A percentile compares a stretch with the other conserved stretches of the same genome.
phyloP scores from a whole-genome alignment of 2,797 vertebrate species.

The Neoniphon sammara region DNA sequence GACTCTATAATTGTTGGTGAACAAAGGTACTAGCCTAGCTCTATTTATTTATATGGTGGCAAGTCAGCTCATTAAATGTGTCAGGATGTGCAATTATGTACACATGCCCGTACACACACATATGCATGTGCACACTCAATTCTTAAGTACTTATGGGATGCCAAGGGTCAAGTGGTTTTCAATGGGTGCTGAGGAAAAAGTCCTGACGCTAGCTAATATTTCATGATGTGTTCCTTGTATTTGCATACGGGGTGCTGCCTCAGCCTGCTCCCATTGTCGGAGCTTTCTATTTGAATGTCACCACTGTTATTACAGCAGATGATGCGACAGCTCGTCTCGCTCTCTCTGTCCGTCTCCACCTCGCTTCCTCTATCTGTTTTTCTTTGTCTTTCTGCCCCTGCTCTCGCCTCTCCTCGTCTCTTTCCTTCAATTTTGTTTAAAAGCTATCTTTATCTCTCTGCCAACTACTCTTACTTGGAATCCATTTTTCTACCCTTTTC shows the following conservation, averaged over 20 bases:
- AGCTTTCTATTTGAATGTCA: slow-evolving; percentile 76
- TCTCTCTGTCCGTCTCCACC: slow-evolving; percentile 27
- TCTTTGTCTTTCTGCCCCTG: background rate
- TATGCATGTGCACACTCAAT: slow-evolving; percentile 31
- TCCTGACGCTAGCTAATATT: slow-evolving; percentile 83
- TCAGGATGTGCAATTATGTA: background rate
- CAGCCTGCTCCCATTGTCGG: slow-evolving; percentile 74
- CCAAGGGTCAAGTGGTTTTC: slow-evolving; percentile 82
- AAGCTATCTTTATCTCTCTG: slow-evolving; percentile 72
- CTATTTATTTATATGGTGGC: slow-evolving; percentile 65
- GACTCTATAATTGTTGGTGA: slow-evolving; percentile 7
- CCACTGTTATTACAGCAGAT: slow-evolving; percentile 78
- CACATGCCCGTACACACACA: slow-evolving; percentile 4
- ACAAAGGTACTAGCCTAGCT: background rate
- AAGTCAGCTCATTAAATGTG: no score
- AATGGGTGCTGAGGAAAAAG: slow-evolving; percentile 79
- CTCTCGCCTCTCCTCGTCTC: slow-evolving; percentile 23
- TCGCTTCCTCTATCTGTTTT: background rate
- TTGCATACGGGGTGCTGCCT: slow-evolving; percentile 74
- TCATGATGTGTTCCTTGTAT: slow-evolving; percentile 76
- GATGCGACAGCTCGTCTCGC: slow-evolving; percentile 69
- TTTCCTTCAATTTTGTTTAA: slow-evolving; percentile 67
- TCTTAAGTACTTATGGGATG: slow-evolving; percentile 64
- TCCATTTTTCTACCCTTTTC: slow-evolving; percentile 55
- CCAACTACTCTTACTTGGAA: slow-evolving; percentile 69